Base-by-base conservation (phyloP, 2,888 invertebrate species). In the Cosmia trapezina region DNA sequence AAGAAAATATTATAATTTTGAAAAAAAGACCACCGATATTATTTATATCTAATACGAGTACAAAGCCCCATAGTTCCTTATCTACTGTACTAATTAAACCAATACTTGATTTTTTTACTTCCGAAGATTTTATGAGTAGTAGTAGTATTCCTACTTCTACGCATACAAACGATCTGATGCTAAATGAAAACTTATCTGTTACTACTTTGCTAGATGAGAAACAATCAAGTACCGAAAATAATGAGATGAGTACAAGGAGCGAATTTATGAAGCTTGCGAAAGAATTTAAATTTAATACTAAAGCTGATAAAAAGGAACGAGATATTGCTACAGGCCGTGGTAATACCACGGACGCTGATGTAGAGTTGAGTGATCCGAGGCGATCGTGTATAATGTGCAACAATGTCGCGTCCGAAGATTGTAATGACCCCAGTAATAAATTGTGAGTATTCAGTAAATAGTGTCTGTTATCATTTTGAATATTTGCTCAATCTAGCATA, bases 371-470 rank as follows among this genome's bases (percentile, higher is more conserved):
- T 63, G 79, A 84, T 61, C 68, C 79, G 22, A 89, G 80, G 53
- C 86, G 89, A 67, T 92, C 93, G 4, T 95, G 95, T 78, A 91
- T 95, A 76, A 75, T 81, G 75, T 95, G 95, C 82, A 87, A 94
- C 80, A 95, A 94, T 84, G 85, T 93, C 9, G 79, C 70, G 2
- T 63, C 78, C 28, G 90, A 90, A 73, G 88, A 91, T 63, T 95
- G 95, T 76, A 86, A 83, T 81, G 85, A 90, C 51, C 94, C 94
- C 6, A 86, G 81, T 81, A 89, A 92, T 62, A 92, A 91, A 88
- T 74, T 92, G 95, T 94, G 81, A 91, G 94, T 91, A 77, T 22
- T 19, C 33, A 22, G 45, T 49, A 56, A 72, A 62, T 60, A 54
- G 28, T 9, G 41, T 3, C 6, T 8, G 1, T 19, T 45, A 4